Base-by-base conservation (phyloP, 2,797 vertebrate genomes). In the Galago senegalensis region DNA sequence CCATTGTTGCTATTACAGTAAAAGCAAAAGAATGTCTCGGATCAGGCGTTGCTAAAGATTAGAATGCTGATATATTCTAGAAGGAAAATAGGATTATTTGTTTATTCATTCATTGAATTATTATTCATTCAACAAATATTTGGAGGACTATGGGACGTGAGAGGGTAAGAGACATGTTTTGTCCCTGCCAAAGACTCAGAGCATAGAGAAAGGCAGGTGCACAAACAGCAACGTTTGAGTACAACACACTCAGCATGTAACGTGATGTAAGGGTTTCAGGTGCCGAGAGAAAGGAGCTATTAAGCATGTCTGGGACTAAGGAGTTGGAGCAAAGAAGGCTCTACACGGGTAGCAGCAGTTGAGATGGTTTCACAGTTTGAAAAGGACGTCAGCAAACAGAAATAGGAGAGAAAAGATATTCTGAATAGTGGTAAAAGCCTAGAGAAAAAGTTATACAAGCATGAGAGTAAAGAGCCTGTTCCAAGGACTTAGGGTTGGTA, bases 321-420 rank as follows among this genome's bases (percentile, higher is more conserved):
- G 2, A 27, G 10, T 63, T 82, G 40, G 29, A 91, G 13, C 43
- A 92, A 95, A 87, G 63, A 77, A 87, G 40, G 11, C 65, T 91
- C 91, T 20, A 7, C 60, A 37, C 53, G 65, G 27, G 31, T 87
- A 18, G 34, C 10, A 93, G 29, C 29, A 70, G 16, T n/a, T 67
- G 65, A 88, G 11, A 73, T 58, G 17, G 9, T 29, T 88, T 93
- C 25, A 25, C 4, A 46, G 80, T 72, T 79, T 69, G 25, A 95
- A 75, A 20, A 95, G 76, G 49, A 95, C 20, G 73, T 95, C 37
- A 56, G n/a, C 73, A 84, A 92, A 29, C n/a, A 93, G 76, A 82
- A 88, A 67, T 49, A 70, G 31, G 34, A 58, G n/a, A 89, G 29
- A 80, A 77, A 89, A 31, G 3, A 61, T 43, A n/a, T 77, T 95